phyloP scores from a whole-genome alignment of 2,888 invertebrate genomes.

The Oxycera nigricornis region DNA sequence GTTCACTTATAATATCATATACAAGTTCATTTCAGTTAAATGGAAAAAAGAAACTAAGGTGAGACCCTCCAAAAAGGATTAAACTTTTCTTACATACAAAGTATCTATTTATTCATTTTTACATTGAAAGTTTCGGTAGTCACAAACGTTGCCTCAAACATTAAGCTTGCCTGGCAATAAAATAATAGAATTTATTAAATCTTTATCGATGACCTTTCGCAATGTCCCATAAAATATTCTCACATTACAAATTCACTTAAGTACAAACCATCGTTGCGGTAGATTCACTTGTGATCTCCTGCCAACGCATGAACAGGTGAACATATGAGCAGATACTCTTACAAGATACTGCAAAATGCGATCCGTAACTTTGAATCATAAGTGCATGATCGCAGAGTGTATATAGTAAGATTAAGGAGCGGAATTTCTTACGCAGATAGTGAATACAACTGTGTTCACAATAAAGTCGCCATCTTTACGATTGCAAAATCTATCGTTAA shows the following conservation, averaged over 20 bases:
- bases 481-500: constrained; percentile 27
- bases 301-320: too few relatives aligned
- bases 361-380: constrained; percentile 1
- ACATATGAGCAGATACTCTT: too few relatives aligned
- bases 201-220: constrained; percentile 45
- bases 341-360: too few relatives aligned
- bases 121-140: too few relatives aligned
- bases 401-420: constrained; percentile 34
- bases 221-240: constrained; percentile 42
- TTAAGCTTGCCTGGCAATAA: constrained; percentile 14
- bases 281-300: constrained; percentile 15
- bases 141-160: background rate
- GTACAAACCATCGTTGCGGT: too few relatives aligned
- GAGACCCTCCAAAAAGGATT: too few relatives aligned
- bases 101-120: too few relatives aligned
- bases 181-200: constrained; percentile 45
- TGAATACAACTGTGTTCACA: constrained; percentile 4
- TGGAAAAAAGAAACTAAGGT: too few relatives aligned
- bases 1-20: too few relatives aligned
- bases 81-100: too few relatives aligned
- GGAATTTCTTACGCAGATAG: constrained; percentile 1
- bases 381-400: constrained; percentile 4
- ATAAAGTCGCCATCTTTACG: constrained; percentile 30
- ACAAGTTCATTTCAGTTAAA: too few relatives aligned
- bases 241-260: constrained; percentile 38